phyloP scores from a whole-genome alignment of 2,113 vertebrate genomes.

The Morone saxatilis region DNA sequence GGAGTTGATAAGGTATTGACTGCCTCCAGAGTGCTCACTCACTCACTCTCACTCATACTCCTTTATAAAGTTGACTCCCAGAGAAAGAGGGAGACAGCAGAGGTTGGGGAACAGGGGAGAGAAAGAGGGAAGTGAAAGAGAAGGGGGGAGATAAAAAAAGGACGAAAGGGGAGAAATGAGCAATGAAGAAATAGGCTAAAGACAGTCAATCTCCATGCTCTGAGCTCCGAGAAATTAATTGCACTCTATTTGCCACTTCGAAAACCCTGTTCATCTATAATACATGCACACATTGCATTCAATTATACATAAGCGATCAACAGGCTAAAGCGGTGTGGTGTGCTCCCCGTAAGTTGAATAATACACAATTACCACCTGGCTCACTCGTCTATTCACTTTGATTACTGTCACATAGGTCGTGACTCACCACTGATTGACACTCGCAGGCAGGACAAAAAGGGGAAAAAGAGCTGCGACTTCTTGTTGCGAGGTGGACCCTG shows the following conservation, averaged over 20 bases:
- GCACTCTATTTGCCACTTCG: slow-evolving; percentile 67
- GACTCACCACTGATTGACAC: slow-evolving; percentile 59
- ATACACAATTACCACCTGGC: slow-evolving; percentile 74
- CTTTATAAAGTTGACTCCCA: slow-evolving; percentile 83
- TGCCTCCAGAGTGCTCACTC: slow-evolving; percentile 83
- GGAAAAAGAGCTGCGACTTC: slow-evolving; percentile 10
- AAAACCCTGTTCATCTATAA: slow-evolving; percentile 73
- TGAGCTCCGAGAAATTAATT: slow-evolving; percentile 67
- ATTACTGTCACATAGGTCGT: slow-evolving; percentile 63
- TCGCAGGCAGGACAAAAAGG: background rate
- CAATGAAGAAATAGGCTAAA: slow-evolving; percentile 61
- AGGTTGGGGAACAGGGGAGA: slow-evolving; percentile 67
- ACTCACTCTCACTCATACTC: slow-evolving; percentile 76
- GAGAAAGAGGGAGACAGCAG: slow-evolving; percentile 79
- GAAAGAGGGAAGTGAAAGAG: slow-evolving; percentile 51
- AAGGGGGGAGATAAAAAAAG: slow-evolving; percentile 60
- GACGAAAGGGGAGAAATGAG: slow-evolving; percentile 58
- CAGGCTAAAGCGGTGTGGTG: slow-evolving; percentile 66
- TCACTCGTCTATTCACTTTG: slow-evolving; percentile 71
- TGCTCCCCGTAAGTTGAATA: slow-evolving; percentile 72
- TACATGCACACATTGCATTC: slow-evolving; percentile 73
- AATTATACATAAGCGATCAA: slow-evolving; percentile 80
- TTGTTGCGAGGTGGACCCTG: slow-evolving; percentile 47
- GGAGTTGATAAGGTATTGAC: slow-evolving; percentile 86
- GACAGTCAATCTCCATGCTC: slow-evolving; percentile 60